Conservation (phyloP, 2,888 invertebrate species). For the Tortricodes alternella region DNA sequence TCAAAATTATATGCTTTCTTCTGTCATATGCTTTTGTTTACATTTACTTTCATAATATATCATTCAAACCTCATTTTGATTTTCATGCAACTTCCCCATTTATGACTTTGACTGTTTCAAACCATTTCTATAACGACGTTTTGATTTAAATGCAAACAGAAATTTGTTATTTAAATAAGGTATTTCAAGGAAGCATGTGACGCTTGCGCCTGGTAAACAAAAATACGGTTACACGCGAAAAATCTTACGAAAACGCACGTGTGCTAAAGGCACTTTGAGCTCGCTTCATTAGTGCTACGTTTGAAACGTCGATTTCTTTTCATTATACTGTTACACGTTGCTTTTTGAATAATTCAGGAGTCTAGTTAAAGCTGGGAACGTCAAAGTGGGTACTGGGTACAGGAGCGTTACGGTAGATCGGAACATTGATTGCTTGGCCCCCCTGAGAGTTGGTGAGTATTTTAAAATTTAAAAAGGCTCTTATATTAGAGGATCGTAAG, state of each 20-base stretch:
- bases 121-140: too few relatives aligned
- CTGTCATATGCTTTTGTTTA: too few relatives aligned
- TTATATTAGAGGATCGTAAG: not conserved
- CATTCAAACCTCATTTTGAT: too few relatives aligned
- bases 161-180: too few relatives aligned
- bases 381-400: not conserved
- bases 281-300: not conserved
- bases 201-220: not conserved
- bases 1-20: too few relatives aligned
- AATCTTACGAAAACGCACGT: not conserved
- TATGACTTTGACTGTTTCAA: too few relatives aligned
- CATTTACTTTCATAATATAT: too few relatives aligned
- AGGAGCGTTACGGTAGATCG: not conserved
- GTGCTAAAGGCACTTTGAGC: not conserved
- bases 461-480: not conserved
- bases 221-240: not conserved
- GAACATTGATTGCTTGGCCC: conserved; percentile 2
- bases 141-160: too few relatives aligned
- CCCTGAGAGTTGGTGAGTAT: not conserved
- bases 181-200: too few relatives aligned
- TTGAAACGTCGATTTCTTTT: conserved; percentile 1
- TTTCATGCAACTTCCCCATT: too few relatives aligned
- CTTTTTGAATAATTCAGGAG: conserved; percentile 4
- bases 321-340: conserved; percentile 2
- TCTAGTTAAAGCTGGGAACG: conserved; percentile 3